Base-by-base conservation (phyloP, 2,113 vertebrate species). In the Halichoerus grypus region DNA sequence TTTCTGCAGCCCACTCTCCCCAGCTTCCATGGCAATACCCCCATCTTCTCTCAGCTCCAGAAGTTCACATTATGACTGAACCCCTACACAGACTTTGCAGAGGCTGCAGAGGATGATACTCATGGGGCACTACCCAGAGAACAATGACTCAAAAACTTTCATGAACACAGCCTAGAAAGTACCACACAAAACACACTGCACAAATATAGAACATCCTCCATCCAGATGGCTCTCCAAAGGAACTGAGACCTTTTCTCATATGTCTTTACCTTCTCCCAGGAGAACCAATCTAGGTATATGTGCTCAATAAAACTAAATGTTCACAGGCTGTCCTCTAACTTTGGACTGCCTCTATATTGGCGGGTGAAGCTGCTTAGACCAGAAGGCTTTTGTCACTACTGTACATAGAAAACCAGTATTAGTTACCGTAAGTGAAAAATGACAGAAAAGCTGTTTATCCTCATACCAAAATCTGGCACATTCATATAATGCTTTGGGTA, bases 321-420 rank as follows among this genome's bases (percentile, higher is more conserved):
- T 49, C 51, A 92, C 12, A 95, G 36, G 33, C 26, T 92, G 22
- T 80, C 31, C 28, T 95, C 42, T 87, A 81, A 82, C 72, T 92
- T 3, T 90, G 61, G 61, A 92, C 1, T 39, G 82, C 59, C 49
- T 87, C 79, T 94, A n/a, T 21, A 51, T 4, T 91, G 67, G 51
- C 1, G 1, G 57, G 4, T n/a, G 22, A 85, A 82, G 72, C 33
- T 92, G 76, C 26, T 94, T 57, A 57, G 72, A 67, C 33, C 76
- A 67, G 42, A 72, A 77, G 36, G n/a, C 16, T 74, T 79, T 55
- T 49, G 24, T 36, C 59, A 81, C 5, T 87, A 31, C 26, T 82
- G 4, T 82, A 92, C 93, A 86, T 7, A 33, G 84, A 95, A 89
- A 97, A 61, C 2, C 61, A 94, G 90, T 24, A 67, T 33, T 67